Conservation (phyloP, 2,888 invertebrate genomes). For the Plagiodera versicolora region DNA sequence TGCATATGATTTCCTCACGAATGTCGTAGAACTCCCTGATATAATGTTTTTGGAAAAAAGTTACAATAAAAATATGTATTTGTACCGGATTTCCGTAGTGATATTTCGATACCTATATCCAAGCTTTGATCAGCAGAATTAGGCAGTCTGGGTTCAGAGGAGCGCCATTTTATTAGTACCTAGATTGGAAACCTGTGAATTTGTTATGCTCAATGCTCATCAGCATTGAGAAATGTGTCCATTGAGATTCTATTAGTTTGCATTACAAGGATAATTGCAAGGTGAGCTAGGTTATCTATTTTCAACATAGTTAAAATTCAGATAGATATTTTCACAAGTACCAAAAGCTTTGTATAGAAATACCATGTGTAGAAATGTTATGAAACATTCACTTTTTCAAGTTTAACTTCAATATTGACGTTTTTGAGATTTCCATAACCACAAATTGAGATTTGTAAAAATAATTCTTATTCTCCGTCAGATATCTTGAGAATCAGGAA, state of each 20-base stretch:
- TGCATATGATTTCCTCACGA: not conserved
- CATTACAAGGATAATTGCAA: conserved; percentile 27
- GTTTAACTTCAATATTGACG: conserved; percentile 7
- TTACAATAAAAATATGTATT: not conserved
- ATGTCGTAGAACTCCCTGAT: not conserved
- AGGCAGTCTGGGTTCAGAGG: conserved; percentile 19
- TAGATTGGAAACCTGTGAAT: conserved; percentile 51
- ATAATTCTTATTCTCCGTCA: conserved; percentile 10
- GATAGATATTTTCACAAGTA: not conserved
- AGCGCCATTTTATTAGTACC: conserved; percentile 56
- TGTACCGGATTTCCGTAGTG: not conserved
- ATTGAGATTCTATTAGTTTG: conserved; percentile 22
- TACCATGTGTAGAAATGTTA: not conserved
- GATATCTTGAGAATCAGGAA: conserved; percentile 20
- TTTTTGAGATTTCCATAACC: not conserved
- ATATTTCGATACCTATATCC: not conserved
- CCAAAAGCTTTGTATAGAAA: not conserved
- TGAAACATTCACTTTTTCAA: not conserved
- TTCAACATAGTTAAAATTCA: not conserved
- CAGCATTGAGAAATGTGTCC: conserved; percentile 37
- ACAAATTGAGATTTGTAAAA: conserved; percentile 9
- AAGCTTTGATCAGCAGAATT: conserved; percentile 11
- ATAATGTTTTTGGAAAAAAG: not conserved
- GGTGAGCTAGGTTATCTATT: conserved; percentile 25
- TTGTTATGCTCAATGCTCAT: conserved; percentile 25